Conservation (phyloP, 2,888 invertebrate genomes). For the Meiosimyza decipiens region DNA sequence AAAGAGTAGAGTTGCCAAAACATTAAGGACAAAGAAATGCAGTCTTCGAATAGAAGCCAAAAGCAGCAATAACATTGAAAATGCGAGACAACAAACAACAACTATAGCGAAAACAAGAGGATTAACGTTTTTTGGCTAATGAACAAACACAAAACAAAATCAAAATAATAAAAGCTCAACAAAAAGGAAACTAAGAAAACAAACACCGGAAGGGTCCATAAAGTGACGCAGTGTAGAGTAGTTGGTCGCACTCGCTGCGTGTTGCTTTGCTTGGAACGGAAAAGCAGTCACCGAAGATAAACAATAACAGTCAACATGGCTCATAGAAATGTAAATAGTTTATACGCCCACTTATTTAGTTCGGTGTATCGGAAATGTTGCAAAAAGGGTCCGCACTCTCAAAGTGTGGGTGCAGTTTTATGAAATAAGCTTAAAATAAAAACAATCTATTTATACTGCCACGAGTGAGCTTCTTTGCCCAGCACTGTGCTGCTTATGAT, state of each 20-base stretch:
- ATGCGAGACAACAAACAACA: not conserved
- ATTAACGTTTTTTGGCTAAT: conserved; percentile 29
- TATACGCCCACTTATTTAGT: no score
- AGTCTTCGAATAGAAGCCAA: not conserved
- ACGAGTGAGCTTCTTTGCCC: not conserved
- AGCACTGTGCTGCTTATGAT: not conserved
- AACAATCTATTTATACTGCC: conserved; percentile 1
- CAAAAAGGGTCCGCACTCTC: not conserved
- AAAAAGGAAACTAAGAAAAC: conserved; percentile 17
- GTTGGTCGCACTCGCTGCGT: not conserved
- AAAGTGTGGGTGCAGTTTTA: not conserved
- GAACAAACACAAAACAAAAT: conserved; percentile 29
- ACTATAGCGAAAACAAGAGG: not conserved
- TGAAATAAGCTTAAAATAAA: not conserved
- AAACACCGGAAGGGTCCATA: conserved; percentile 16
- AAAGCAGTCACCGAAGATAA: conserved; percentile 4
- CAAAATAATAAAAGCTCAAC: not conserved
- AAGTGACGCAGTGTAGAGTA: not conserved
- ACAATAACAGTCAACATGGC: conserved; percentile 15
- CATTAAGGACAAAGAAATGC: not conserved
- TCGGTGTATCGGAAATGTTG: no score
- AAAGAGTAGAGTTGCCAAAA: not conserved
- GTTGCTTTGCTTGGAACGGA: not conserved
- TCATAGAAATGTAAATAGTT: not conserved
- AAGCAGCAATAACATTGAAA: conserved; percentile 7